Conservation (phyloP, 2,797 vertebrate genomes). For the Acomys russatus region DNA sequence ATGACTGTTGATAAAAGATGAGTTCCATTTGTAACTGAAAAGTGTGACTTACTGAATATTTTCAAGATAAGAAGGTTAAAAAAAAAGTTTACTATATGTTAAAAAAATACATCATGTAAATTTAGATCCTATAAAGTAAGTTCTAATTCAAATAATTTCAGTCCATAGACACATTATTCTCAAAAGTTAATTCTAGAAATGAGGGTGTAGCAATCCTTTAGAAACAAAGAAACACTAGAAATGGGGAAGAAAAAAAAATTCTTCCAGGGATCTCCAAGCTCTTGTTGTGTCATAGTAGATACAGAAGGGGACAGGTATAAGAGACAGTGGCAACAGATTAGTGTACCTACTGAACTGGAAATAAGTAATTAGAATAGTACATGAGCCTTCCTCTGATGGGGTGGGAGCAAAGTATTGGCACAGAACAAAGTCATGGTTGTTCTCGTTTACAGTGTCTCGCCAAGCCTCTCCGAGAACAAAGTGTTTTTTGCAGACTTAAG, state of each 20-base stretch:
- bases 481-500: background rate
- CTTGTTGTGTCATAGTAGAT: background rate
- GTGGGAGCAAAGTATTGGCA: background rate
- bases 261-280: background rate
- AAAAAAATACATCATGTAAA: background rate
- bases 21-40: slow-evolving; percentile 45
- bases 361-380: background rate
- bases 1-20: background rate
- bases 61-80: slow-evolving; percentile 41
- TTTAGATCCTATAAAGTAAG: slow-evolving; percentile 6
- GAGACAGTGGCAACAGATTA: background rate
- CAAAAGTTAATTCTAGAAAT: slow-evolving; percentile 23
- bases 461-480: background rate
- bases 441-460: background rate
- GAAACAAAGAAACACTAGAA: background rate
- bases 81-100: slow-evolving; percentile 4
- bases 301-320: background rate
- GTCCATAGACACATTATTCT: background rate
- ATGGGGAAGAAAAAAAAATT: background rate
- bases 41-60: slow-evolving; percentile 28
- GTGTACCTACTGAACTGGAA: background rate
- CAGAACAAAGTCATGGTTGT: background rate
- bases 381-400: background rate
- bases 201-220: background rate
- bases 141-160: slow-evolving; percentile 47